These are phyloP conservation scores for Hypomecis punctinalis DNA, from an alignment of 2,888 invertebrate genomes.

Conservation along the genomic window DNA sequence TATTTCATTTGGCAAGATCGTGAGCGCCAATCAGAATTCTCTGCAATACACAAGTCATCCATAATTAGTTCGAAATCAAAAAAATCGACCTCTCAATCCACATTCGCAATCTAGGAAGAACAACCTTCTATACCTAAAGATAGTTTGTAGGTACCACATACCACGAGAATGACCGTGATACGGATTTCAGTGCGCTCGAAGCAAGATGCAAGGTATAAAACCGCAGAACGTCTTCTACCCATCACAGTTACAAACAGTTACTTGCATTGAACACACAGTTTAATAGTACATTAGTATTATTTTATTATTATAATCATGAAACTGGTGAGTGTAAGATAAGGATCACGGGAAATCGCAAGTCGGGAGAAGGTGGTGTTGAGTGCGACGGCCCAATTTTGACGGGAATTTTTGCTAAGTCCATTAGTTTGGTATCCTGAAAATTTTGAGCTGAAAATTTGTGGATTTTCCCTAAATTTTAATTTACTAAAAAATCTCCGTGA, in stretches of 20 bases:
- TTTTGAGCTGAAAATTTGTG: too few species aligned
- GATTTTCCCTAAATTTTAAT: too few species aligned
- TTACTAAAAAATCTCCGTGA: too few species aligned
- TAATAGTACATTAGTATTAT: constrained; percentile 42
- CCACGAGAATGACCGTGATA: constrained; percentile 70
- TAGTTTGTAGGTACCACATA: constrained; percentile 32
- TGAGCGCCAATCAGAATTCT: constrained; percentile 22
- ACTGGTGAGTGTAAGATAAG: constrained; percentile 69
- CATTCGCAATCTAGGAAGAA: constrained; percentile 63
- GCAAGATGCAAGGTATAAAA: constrained; percentile 68
- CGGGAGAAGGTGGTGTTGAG: background rate
- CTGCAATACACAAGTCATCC: constrained; percentile 6
- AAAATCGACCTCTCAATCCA: constrained; percentile 47
- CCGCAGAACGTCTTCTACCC: constrained; percentile 56
- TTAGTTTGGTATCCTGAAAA: too few species aligned
- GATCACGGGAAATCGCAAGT: background rate
- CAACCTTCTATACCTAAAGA: constrained; percentile 50
- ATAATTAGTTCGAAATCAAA: constrained; percentile 34
- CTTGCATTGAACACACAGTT: constrained; percentile 58
- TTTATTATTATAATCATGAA: constrained; percentile 66
- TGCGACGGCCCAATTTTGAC: background rate
- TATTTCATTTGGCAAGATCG: constrained; percentile 23
- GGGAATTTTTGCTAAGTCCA: background rate
- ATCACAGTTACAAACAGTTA: constrained; percentile 71
- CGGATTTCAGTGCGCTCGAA: constrained; percentile 65